Base-by-base conservation (phyloP, 2,113 vertebrate genomes). In the Hymenochirus boettgeri region DNA sequence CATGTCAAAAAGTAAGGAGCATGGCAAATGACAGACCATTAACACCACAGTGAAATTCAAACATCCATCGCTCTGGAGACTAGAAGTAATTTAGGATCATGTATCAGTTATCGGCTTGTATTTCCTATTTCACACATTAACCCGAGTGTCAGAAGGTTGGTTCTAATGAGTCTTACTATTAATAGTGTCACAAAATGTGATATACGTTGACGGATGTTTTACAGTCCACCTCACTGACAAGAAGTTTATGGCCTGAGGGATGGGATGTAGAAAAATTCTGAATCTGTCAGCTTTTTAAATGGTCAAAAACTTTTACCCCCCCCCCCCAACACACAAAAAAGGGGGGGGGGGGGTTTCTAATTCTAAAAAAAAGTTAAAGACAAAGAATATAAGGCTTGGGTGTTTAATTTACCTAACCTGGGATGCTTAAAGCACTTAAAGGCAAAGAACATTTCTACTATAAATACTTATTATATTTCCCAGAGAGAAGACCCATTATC, bases 121-220 rank as follows among this genome's bases (percentile, higher is more conserved):
- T 35, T 11, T 33, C 52, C 54, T 37, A 47, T 35, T 57, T 65
- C 63, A 65, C 63, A 57, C 63, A 57, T 50, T 65, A 65, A 25
- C 39, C 17, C 18, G 13, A 65, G 25, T 37, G 63, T 57, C 63
- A 65, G 63, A 37, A 19, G 53, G 62, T 57, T 48, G 54, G 52
- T 45, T 65, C 63, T 65, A 65, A 65, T 65, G 53, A 65, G 39
- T 23, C 10, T 4, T 56, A 31, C 63, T 65, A 65, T 57, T 65
- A 65, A 57, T 65, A 65, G 62, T 65, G 52, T 65, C 54, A 56
- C 39, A 12, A n/a, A 48, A 19, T n/a, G 23, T 19, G 35, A 55
- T 63, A 54, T 55, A 42, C 61, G 22, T 46, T 63, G 61, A 63
- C 26, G 33, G 17, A 42, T 42, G 23, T n/a, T 42, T 24, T 55